Base-by-base conservation (phyloP, 2,797 vertebrate species). In the Cynodonichthys magdalenae region DNA sequence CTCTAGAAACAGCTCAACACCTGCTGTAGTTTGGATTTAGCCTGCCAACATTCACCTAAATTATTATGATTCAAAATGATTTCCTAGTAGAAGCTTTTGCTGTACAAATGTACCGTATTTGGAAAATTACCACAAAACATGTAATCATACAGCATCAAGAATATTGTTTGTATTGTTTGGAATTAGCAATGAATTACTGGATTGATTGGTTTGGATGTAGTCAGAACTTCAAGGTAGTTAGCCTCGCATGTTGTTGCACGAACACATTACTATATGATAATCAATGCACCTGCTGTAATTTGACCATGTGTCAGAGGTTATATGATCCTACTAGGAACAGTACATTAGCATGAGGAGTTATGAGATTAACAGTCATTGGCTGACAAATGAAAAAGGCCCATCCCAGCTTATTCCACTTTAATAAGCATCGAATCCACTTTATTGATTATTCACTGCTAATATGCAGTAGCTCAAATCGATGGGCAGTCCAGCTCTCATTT, bases 371-470 rank as follows among this genome's bases (percentile, higher is more conserved):
- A 82, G 81, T 68, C 82, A 85, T 90, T 88, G 87, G 76, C 66
- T 83, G 73, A 77, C 77, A 85, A 85, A 81, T 85, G 81, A 77
- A 80, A 83, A 77, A 77, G 71, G 74, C 55, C 79, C 85, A 65
- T 75, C 87, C 86, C 77, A 63, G 14, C 75, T 87, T 85, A 86
- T 89, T 86, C 81, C 71, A 59, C 66, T 87, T 89, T 92, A 91
- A 92, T 92, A 91, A 91, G 81, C 71, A 77, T 72, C 49, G 72
- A 69, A 84, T 81, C 81, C 79, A 79, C 80, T 74, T 56, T 77
- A 93, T 94, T 93, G 93, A 93, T 92, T 92, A 93, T 91, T 89
- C 88, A 82, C 88, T 89, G 85, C 91, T 92, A 93, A 92, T 93
- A 92, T 91, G 86, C 83, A 89, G 88, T 83, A 80, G 74, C 79